Conservation (phyloP, 2,113 vertebrate genomes). For the Eupsittula cactorum region DNA sequence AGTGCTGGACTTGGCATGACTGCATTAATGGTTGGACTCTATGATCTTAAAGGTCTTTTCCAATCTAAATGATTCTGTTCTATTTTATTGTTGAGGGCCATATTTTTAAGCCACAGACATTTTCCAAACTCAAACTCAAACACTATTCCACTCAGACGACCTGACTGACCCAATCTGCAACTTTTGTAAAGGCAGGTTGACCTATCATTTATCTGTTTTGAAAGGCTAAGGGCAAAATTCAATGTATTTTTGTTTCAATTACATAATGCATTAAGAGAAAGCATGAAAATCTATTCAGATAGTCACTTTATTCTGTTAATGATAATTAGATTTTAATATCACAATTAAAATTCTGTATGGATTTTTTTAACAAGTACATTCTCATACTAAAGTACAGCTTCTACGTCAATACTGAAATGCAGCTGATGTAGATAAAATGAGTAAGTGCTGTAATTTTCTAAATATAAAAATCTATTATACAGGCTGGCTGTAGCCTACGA, state of each 20-base stretch:
- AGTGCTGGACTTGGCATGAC: background rate
- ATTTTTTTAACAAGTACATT: slow-evolving; percentile 52
- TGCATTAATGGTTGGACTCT: background rate
- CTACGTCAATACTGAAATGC: slow-evolving; percentile 28
- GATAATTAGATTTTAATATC: slow-evolving; percentile 47
- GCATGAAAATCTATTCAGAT: background rate
- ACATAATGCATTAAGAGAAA: background rate
- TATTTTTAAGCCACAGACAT: background rate
- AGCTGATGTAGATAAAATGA: slow-evolving; percentile 31
- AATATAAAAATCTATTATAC: slow-evolving; percentile 1
- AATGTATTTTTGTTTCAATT: background rate
- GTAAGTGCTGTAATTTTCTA: slow-evolving; percentile 36
- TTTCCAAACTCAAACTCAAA: background rate
- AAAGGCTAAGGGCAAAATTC: slow-evolving; percentile 2
- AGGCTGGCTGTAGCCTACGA: background rate
- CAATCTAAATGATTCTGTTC: background rate
- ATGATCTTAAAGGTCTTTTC: background rate
- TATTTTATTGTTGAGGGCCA: background rate
- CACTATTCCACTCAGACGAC: no score
- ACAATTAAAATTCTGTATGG: slow-evolving; percentile 39
- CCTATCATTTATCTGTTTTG: background rate
- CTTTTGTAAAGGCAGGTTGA: background rate
- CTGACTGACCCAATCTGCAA: background rate
- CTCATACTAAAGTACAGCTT: background rate
- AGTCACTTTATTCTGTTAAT: slow-evolving; percentile 21